Conservation (phyloP, 2,888 invertebrate species). For the Falcaria lacertinaria region DNA sequence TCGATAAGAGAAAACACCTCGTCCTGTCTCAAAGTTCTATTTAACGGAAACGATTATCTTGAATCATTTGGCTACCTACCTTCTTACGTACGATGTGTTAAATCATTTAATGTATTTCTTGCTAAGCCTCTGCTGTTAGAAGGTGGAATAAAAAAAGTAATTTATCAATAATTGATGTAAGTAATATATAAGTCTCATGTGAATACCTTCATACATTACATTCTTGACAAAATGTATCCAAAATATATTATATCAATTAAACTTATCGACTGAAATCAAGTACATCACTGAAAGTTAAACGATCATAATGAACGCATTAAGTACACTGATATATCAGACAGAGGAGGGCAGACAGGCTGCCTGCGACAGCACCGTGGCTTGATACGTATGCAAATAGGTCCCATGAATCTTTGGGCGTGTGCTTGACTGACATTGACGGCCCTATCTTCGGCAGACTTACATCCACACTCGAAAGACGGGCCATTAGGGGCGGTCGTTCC, state of each 20-base stretch:
- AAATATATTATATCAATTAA: no score
- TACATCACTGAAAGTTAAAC: conserved; percentile 48
- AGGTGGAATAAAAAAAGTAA: no score
- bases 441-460: conserved; percentile 56
- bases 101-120: no score
- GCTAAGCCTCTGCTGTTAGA: no score
- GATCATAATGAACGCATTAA: conserved; percentile 73
- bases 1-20: conserved; percentile 7
- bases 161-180: no score
- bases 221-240: no score
- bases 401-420: conserved; percentile 74
- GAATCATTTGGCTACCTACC: conserved; percentile 7
- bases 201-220: no score
- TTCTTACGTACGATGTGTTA: no score
- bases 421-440: conserved; percentile 72
- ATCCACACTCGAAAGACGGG: conserved; percentile 29
- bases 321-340: conserved; percentile 69
- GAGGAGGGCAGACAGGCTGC: conserved; percentile 57
- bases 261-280: conserved; percentile 9
- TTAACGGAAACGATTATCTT: no score
- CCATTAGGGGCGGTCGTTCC: conserved; percentile 64
- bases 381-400: conserved; percentile 75
- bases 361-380: conserved; percentile 55
- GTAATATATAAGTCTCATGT: no score
- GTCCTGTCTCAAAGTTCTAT: background rate